Base-by-base conservation (phyloP, 53 echinoderm and acorn worm species). In the Astropecten irregularis region DNA sequence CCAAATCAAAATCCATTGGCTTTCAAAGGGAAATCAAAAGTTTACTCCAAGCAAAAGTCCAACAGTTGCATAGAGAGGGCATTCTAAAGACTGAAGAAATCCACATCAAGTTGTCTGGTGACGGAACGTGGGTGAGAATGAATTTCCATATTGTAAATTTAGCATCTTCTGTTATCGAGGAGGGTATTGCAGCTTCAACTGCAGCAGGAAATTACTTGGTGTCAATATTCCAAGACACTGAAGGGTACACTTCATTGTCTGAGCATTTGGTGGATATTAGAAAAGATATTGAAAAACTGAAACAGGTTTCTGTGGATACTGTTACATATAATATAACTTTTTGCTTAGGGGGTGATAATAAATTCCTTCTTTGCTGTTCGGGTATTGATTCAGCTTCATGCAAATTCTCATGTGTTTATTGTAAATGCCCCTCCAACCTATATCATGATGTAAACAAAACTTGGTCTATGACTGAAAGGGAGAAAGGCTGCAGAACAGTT, bases 331-430 rank as follows among this genome's bases (percentile, higher is more conserved):
- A 64, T 3, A 66, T 52, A 29, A 34, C 25, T 32, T 82, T 66
- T 22, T 66, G 51, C 21, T 37, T 82, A 16, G 82, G 67, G 14
- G 82, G 82, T 6, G 82, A 82, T 38, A 49, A 82, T 35, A 81
- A 64, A 64, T 63, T 60, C 30, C 1, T 81, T 10, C 48, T 81
- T 15, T 81, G 66, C 46, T 33, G 60, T 20, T 81, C 15, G 0
- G 82, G 82, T 5, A 48, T 81, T 25, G 49, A 81, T 19, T 20
- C 29, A 42, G 82, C 67, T 40, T 82, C 68, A 13, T 65, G 65
- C 67, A 67, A 33, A 51, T 33, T 30, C 40, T 40, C 82, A 3
- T 81, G 82, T 36, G 66, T 82, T 9, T 82, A 67, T 23, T 82
- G 82, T 28, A 82, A 67, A 23, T 82, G 82, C 39, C 82, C 48